Evolutionary conservation across 1,140 invertebrate genomes (phyloP).

Genomic region (Hylyphantes graminicola): DNA sequence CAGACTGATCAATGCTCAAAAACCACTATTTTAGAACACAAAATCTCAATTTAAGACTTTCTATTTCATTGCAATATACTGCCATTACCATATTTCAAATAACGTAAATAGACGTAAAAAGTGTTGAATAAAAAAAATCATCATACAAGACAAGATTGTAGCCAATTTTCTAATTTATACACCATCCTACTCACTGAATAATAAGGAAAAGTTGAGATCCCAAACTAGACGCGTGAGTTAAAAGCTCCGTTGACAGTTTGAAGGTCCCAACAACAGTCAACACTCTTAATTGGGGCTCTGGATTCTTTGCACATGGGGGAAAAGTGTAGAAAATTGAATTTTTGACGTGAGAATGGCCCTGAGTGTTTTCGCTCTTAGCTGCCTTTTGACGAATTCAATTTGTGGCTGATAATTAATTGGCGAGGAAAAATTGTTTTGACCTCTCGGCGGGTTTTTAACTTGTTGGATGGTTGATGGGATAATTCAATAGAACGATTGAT

Average conservation of each 20-base stretch:
- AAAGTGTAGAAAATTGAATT: slow-evolving; percentile 45
- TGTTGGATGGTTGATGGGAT: no score
- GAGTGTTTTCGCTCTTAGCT: slow-evolving; percentile 17
- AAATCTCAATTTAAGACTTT: no score
- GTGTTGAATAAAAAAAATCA: no score
- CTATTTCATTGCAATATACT: no score
- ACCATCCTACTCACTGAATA: not conserved
- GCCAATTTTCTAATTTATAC: not conserved
- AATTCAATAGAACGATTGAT: no score
- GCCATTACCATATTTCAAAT: no score
- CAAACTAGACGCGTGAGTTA: slow-evolving; percentile 45
- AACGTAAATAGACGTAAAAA: no score
- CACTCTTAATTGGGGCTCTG: slow-evolving; percentile 39
- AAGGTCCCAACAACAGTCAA: slow-evolving; percentile 46
- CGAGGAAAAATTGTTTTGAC: no score
- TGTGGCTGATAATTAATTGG: slow-evolving; percentile 18
- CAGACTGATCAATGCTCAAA: no score
- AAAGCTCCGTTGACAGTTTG: slow-evolving; percentile 45
- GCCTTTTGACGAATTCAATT: slow-evolving; percentile 35
- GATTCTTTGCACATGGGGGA: slow-evolving; percentile 6
- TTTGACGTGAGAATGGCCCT: slow-evolving; percentile 37
- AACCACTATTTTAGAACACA: no score
- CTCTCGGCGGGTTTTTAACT: no score
- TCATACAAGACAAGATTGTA: no score
- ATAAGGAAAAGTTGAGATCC: not conserved